Conservation (phyloP, 2,113 vertebrate genomes). For the Pterocles gutturalis region DNA sequence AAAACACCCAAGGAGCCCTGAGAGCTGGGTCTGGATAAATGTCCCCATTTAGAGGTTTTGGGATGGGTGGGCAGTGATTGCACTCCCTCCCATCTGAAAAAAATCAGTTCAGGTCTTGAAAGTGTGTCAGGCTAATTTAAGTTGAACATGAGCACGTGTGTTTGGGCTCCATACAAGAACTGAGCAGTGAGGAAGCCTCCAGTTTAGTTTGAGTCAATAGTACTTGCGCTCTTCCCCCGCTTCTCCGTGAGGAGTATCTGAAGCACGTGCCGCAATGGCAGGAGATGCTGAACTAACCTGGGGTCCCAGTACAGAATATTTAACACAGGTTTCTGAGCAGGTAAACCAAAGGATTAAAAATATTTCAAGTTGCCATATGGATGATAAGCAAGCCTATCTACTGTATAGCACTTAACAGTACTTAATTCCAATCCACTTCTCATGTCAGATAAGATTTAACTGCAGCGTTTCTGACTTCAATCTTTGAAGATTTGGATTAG, state of each 20-base stretch:
- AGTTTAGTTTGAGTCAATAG: rapidly evolving
- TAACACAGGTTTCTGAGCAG: constrained; percentile 1
- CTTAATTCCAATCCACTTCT: constrained; percentile 46
- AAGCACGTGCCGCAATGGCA: rapidly evolving
- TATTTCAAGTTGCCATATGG: not conserved
- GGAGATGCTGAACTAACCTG: not conserved
- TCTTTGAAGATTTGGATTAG: constrained; percentile 36
- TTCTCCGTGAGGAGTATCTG: not conserved
- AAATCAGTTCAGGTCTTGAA: not conserved
- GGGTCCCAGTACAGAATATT: not conserved
- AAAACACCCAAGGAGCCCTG: not conserved
- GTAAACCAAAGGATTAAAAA: constrained; percentile 21
- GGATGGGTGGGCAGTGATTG: not conserved
- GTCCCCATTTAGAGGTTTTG: rapidly evolving
- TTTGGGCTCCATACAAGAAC: not conserved
- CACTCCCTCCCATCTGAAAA: not conserved
- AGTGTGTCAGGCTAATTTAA: not conserved
- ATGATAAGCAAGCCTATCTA: constrained; percentile 16
- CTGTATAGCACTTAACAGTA: not conserved
- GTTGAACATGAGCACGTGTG: rapidly evolving
- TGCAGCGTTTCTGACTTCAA: not conserved
- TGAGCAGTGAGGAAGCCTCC: not conserved
- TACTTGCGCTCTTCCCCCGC: rapidly evolving
- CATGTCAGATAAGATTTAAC: constrained; percentile 17
- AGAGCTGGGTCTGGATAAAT: not conserved